Base-by-base conservation (phyloP, 2,888 invertebrate genomes). In the Aphidius colemani region DNA sequence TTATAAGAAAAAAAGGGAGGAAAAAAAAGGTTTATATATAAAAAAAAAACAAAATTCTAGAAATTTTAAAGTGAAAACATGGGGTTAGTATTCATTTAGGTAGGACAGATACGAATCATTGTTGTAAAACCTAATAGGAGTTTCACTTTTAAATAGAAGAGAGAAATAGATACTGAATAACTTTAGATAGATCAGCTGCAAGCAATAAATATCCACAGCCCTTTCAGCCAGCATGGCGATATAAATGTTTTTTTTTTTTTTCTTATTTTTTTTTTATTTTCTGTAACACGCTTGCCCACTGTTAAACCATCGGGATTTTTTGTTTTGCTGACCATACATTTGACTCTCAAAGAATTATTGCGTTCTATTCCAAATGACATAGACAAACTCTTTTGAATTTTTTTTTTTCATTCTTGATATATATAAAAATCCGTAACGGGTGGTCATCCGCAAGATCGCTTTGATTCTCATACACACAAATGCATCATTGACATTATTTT, bases 141-240 rank as follows among this genome's bases (percentile, higher is more conserved):
- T 59, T 59, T 59, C 51, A 51, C 51, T 45, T 40, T 39, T 49
- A 59, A 41, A 41, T 53, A 11, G 7, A 53, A 18, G 40, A 49
- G 49, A 59, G 49, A 13, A 44, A 41, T 39, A 49, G 44, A 59
- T 18, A 59, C 48, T 50, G 67, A 68, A 69, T 70, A 73, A 71
- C 60, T 53, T 48, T 45, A 44, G 11, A 30, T 30, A 46, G 57
- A 73, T 74, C 74, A 74, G 74, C 74, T 74, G 73, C 74, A 70
- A 62, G 69, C 72, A 73, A 74, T 74, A 74, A 74, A 74, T 74
- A 71, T 73, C 66, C 64, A 43, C 67, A 71, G 72, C 74, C 72
- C 72, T 72, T 72, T 72, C 66, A 57, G 18, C 41, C 51, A 10
- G 30, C 30, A 30, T 30, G 30, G 30, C 30, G 30, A 30, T 30